A percentile compares a stretch with the other conserved stretches of the same genome.
These are phyloP conservation scores for Pseudochaenichthys georgianus DNA, from an alignment of 2,797 vertebrate genomes.

Conservation along the genomic window DNA sequence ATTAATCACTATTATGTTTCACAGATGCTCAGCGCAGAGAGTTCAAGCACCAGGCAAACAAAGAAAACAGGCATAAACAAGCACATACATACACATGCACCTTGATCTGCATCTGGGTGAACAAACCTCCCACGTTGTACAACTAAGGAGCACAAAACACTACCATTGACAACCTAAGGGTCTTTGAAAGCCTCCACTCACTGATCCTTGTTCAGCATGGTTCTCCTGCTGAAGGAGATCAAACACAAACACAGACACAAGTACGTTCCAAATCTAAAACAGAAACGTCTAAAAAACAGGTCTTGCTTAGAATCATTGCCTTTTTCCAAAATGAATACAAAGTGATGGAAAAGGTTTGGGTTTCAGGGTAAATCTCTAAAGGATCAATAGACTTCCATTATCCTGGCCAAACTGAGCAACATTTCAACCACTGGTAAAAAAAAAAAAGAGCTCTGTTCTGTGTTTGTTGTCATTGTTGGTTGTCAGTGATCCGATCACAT, in stretches of 20 bases:
- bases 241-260: slow-evolving; percentile 50
- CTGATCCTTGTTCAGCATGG: slow-evolving; percentile 49
- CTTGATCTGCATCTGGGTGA: slow-evolving; percentile 75
- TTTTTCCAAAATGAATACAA: slow-evolving; percentile 53
- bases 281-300: slow-evolving; percentile 35
- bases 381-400: slow-evolving; percentile 71
- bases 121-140: slow-evolving; percentile 65
- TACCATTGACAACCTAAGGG: slow-evolving; percentile 62
- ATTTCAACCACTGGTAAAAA: slow-evolving; percentile 66
- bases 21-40: slow-evolving; percentile 27
- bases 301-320: slow-evolving; percentile 15
- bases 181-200: slow-evolving; percentile 69
- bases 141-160: slow-evolving; percentile 65
- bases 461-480: slow-evolving; percentile 78
- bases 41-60: slow-evolving; percentile 25
- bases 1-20: slow-evolving; percentile 59
- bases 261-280: slow-evolving; percentile 34
- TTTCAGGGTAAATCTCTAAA: slow-evolving; percentile 57
- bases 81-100: slow-evolving; percentile 46
- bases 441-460: slow-evolving; percentile 56
- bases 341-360: slow-evolving; percentile 43
- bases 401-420: slow-evolving; percentile 52
- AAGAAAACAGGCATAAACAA: slow-evolving; percentile 31
- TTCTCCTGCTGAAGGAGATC: slow-evolving; percentile 60
- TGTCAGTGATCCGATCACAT: slow-evolving; percentile 76